Evolutionary conservation across 2,888 invertebrate genomes (phyloP), one percentile per base, ranked within the genome.

Genomic region (Acronicta psi): DNA sequence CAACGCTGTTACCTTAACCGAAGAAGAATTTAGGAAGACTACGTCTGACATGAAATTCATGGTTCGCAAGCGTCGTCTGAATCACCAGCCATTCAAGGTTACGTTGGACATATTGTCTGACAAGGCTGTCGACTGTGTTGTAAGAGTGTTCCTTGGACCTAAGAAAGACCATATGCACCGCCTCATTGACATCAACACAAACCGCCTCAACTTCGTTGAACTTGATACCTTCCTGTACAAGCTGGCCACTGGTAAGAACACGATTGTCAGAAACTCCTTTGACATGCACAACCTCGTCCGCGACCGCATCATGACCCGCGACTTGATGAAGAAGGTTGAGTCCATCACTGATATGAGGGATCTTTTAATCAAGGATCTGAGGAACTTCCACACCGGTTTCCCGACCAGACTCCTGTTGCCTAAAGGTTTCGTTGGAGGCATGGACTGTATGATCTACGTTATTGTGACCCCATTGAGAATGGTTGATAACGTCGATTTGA

Each of bases 391-490:
- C 79, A 96, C 95, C 64, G 96, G 96, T 49, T 96, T 96, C 94
- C 97, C 97, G 2, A 94, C 95, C 23, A 96, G 97, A 74, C 91
- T 97, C 41, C 83, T 97, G 38, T 89, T 97, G 51, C 97, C 97
- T 40, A 96, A 93, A 78, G 97, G 97, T 81, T 95, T 87, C 69
- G 88, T 90, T 50, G 95, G 95, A 59, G 97, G 97, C 50, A 91
- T 96, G 90, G 94, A 95, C 20, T 95, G 95, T 93, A 93, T 95
- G 79, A 75, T 97, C 42, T 96, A 95, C 88, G 95, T 96, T 49
- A 95, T 96, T 63, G 93, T 96, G 11, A 93, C 94, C 31, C 96
- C 96, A 38, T 86, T 95, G 77, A 93, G 89, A 68, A 57, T 89
- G 45, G 89, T 93, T 0, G 92, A 93, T 40, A 91, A 90, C 60